phyloP scores from a whole-genome alignment of 2,113 vertebrate species.

The Pituophis catenifer region DNA sequence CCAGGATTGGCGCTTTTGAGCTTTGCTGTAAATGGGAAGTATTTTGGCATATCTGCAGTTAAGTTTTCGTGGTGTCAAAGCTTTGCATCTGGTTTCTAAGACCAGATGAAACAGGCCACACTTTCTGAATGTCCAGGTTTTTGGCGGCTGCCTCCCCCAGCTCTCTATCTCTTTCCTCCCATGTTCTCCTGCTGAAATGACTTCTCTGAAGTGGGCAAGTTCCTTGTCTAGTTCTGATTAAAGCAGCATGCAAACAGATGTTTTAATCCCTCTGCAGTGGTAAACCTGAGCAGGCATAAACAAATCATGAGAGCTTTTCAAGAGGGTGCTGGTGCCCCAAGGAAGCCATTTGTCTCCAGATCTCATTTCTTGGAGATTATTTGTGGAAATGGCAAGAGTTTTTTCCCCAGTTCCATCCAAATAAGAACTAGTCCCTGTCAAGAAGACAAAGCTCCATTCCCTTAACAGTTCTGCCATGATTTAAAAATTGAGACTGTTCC shows the following conservation, averaged over 20 bases:
- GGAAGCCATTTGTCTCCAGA: slow-evolving; percentile 53
- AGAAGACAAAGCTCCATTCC: slow-evolving; percentile 7
- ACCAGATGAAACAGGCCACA: not conserved
- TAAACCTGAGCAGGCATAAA: slow-evolving; percentile 48
- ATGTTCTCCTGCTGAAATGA: not conserved
- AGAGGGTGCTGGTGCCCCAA: slow-evolving; percentile 55
- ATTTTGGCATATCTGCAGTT: not conserved
- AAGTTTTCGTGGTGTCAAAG: not conserved
- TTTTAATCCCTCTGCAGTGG: slow-evolving; percentile 52
- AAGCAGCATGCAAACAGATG: slow-evolving; percentile 14
- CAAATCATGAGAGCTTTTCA: slow-evolving; percentile 57
- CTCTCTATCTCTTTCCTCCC: slow-evolving; percentile 8
- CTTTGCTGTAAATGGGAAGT: not conserved
- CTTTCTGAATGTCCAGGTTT: slow-evolving; percentile 8
- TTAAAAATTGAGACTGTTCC: not conserved
- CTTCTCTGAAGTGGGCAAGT: slow-evolving; percentile 45
- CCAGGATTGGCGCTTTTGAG: not conserved
- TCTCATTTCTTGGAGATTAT: slow-evolving; percentile 61
- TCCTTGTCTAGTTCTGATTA: not conserved
- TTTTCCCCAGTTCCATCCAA: slow-evolving; percentile 40
- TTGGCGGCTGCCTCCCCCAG: not conserved
- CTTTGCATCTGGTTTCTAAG: slow-evolving; percentile 2
- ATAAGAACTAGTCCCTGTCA: slow-evolving; percentile 43
- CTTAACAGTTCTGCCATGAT: not conserved
- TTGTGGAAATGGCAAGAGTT: slow-evolving; percentile 48